Evolutionary conservation across 2,888 invertebrate genomes (phyloP).

Genomic region (Hymenopus coronatus): DNA sequence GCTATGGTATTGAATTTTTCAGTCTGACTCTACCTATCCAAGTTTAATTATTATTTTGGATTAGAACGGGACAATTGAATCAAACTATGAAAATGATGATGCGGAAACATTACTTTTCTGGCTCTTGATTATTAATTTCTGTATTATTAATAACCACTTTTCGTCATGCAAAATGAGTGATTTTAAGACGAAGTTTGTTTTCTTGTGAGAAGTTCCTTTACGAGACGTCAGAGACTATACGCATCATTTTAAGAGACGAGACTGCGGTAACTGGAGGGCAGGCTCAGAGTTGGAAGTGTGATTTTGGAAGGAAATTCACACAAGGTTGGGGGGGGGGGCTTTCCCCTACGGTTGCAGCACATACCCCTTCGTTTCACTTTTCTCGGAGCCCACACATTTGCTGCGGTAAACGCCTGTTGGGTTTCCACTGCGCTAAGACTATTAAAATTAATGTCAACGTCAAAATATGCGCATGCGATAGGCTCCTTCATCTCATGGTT

Average conservation of each 20-base stretch:
- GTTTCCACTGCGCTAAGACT: not conserved
- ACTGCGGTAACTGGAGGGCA: not conserved
- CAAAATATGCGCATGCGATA: not conserved
- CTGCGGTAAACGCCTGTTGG: not conserved
- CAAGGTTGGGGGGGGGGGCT: too few species aligned
- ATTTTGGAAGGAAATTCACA: not conserved
- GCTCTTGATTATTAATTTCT: too few species aligned
- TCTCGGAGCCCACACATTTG: not conserved
- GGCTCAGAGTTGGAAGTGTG: not conserved
- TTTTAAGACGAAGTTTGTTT: too few species aligned
- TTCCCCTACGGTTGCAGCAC: not conserved
- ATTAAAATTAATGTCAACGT: constrained; percentile 11
- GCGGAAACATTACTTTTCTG: too few species aligned
- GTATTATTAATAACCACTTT: too few species aligned
- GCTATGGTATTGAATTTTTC: too few species aligned
- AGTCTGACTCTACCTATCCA: too few species aligned
- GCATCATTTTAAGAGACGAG: not conserved
- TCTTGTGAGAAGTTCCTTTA: not conserved
- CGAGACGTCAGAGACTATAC: not conserved
- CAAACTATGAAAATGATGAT: too few species aligned
- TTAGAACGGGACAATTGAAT: too few species aligned
- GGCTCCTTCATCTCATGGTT: not conserved
- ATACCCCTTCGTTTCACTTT: not conserved
- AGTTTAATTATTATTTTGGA: too few species aligned
- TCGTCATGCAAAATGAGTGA: too few species aligned